phyloP scores from a whole-genome alignment of 2,888 invertebrate genomes.

The Trichogramma dendrolimi region DNA sequence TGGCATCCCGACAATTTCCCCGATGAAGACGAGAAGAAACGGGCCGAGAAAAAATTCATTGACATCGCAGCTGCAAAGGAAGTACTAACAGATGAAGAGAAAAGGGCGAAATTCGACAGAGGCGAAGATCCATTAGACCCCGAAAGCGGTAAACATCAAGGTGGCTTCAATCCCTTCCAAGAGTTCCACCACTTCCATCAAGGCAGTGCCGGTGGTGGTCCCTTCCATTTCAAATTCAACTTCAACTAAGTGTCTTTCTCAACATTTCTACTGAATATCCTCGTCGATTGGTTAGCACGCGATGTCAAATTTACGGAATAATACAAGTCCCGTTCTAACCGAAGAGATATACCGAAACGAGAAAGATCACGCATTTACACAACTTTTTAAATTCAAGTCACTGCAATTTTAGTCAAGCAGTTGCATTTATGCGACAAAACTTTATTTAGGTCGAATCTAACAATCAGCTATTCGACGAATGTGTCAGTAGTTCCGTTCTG shows the following conservation, averaged over 20 bases:
- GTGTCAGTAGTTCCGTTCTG: no score
- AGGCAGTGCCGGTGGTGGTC: conserved; percentile 70
- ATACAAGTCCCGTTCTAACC: no score
- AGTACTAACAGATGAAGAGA: conserved; percentile 86
- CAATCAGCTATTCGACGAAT: no score
- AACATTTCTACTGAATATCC: background rate
- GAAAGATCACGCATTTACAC: no score
- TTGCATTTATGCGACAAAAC: no score
- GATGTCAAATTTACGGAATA: no score
- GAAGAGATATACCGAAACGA: no score
- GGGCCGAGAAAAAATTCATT: conserved; percentile 95
- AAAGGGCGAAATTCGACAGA: conserved; percentile 87
- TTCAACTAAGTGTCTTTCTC: conserved; percentile 65
- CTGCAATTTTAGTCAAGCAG: no score
- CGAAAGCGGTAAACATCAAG: conserved; percentile 66
- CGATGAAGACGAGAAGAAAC: conserved; percentile 81
- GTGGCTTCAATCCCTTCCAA: conserved; percentile 67
- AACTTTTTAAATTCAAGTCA: no score
- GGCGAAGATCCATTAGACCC: conserved; percentile 98
- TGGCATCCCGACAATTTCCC: conserved; percentile 98
- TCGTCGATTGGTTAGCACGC: no score
- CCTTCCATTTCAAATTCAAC: conserved; percentile 96
- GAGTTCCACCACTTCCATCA: conserved; percentile 65
- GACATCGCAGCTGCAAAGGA: conserved; percentile 99
- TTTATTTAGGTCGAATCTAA: no score